These are phyloP conservation scores for Scylla paramamosain DNA, from an alignment of 1,140 invertebrate species.

Conservation along the genomic window DNA sequence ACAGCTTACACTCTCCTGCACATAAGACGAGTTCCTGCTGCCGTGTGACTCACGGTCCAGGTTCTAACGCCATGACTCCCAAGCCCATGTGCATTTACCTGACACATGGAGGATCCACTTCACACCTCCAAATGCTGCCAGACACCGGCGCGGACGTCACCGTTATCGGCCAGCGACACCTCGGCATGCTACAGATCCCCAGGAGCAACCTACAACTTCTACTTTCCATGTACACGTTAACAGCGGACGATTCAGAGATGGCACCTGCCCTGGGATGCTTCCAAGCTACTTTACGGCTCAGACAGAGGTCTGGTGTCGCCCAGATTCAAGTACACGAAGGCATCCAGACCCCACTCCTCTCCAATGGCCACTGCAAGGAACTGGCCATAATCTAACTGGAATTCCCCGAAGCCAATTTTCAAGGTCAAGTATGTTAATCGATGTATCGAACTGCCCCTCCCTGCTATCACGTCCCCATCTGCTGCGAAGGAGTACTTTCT, in stretches of 20 bases:
- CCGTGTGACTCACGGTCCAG: not conserved
- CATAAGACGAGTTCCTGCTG: not conserved
- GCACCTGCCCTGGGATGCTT: constrained; percentile 14
- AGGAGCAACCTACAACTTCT: not conserved
- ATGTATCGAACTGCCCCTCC: no score
- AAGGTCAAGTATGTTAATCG: not conserved
- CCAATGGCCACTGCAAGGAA: not conserved
- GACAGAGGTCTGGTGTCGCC: constrained; percentile 25
- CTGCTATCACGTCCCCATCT: no score
- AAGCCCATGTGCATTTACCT: not conserved
- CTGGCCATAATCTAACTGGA: not conserved
- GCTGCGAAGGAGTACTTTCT: no score
- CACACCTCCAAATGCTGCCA: constrained; percentile 9
- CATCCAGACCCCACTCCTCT: constrained; percentile 21
- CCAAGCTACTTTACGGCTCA: not conserved
- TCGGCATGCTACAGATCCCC: not conserved
- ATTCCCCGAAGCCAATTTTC: constrained; percentile 23
- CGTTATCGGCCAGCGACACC: constrained; percentile 18
- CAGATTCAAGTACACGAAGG: constrained; percentile 8
- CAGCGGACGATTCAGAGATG: constrained; percentile 37
- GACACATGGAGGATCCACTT: not conserved
- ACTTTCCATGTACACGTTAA: not conserved
- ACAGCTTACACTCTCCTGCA: not conserved
- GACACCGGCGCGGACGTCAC: not conserved
- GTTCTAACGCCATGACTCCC: no score